A percentile compares a stretch with the other conserved stretches of the same genome.
Evolutionary conservation across 2,888 invertebrate genomes (phyloP).

Genomic region (Spisula subtruncata): DNA sequence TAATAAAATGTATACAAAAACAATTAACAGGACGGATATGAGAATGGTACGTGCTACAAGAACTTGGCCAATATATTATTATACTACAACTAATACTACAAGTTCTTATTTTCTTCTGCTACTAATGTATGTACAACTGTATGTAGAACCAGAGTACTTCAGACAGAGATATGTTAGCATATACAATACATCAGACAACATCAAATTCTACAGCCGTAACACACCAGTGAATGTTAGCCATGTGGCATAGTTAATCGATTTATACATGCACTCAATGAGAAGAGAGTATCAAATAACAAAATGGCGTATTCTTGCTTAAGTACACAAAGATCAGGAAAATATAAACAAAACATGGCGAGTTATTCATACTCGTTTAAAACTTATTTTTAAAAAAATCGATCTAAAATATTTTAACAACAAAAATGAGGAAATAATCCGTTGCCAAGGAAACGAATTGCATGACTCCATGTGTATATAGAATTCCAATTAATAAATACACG

Average conservation of each 20-base stretch:
- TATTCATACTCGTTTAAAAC: not conserved
- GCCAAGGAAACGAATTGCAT: conserved; percentile 15
- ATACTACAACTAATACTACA: no score
- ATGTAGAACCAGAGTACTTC: no score
- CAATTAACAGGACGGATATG: no score
- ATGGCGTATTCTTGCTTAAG: not conserved
- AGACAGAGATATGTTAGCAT: not conserved
- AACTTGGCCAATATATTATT: no score
- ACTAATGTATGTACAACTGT: no score
- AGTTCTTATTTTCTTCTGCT: no score
- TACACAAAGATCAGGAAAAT: not conserved
- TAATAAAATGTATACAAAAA: no score
- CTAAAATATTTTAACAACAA: not conserved
- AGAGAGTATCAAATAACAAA: conserved; percentile 24
- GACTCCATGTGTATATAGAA: not conserved
- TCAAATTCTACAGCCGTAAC: not conserved
- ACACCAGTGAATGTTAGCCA: not conserved
- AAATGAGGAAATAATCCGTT: not conserved
- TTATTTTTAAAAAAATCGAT: no score
- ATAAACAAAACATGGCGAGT: not conserved
- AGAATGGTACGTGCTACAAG: no score
- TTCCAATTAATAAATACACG: not conserved
- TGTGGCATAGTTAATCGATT: conserved; percentile 17
- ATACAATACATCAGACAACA: not conserved
- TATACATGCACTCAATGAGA: not conserved